phyloP scores from a whole-genome alignment of 2,797 vertebrate genomes.

The Aotus griseimembra region DNA sequence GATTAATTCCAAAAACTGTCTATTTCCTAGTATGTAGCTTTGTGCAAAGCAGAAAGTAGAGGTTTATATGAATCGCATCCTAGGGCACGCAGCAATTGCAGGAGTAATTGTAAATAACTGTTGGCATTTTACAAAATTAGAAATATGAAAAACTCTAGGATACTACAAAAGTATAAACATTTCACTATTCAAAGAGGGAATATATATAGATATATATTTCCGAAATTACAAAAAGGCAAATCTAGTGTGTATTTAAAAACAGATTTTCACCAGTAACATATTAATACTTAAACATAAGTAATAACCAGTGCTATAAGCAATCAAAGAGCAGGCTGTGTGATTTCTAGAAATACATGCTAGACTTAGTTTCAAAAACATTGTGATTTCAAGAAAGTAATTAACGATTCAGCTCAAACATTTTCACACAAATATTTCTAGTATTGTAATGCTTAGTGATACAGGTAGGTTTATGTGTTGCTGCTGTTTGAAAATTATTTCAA shows the following conservation, averaged over 20 bases:
- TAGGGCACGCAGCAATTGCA: not conserved
- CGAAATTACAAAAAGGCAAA: not conserved
- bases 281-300: not conserved
- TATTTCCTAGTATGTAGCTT: not conserved
- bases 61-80: not conserved
- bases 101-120: not conserved
- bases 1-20: not conserved
- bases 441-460: not conserved
- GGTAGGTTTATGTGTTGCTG: not conserved
- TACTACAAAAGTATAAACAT: not conserved
- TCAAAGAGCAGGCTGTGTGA: not conserved
- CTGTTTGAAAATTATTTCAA: not conserved
- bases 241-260: not conserved
- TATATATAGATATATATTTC: not conserved
- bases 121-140: not conserved
- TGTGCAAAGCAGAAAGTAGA: not conserved
- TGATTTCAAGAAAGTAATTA: not conserved
- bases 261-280: not conserved
- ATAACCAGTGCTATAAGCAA: not conserved
- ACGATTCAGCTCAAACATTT: not conserved
- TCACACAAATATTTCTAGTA: not conserved
- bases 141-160: not conserved
- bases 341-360: not conserved
- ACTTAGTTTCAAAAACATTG: not conserved
- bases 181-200: not conserved